Conservation (phyloP, 2,113 vertebrate species). For the Micronisus gabar region DNA sequence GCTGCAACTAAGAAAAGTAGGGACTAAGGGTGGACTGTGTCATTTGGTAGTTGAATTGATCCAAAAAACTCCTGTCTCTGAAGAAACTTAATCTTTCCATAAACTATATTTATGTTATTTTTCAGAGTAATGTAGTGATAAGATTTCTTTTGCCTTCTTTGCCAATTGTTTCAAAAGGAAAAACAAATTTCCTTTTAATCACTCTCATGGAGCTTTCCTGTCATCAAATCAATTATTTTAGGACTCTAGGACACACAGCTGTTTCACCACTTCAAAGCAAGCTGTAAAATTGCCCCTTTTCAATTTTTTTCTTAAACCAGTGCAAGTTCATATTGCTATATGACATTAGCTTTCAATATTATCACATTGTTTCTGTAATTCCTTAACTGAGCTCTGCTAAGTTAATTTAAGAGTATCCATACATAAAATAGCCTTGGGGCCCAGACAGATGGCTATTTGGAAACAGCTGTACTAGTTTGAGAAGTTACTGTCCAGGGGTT, state of each 20-base stretch:
- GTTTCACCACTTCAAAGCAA: background rate
- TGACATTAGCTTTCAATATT: background rate
- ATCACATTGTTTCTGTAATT: background rate
- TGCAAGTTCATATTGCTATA: background rate
- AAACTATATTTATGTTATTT: background rate
- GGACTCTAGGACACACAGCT: background rate
- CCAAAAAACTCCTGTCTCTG: background rate
- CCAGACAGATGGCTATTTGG: background rate
- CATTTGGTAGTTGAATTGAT: background rate
- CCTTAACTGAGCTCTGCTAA: background rate
- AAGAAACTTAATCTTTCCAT: background rate
- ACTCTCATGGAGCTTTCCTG: background rate
- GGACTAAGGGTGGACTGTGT: background rate
- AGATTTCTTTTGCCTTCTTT: background rate
- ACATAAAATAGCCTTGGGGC: background rate
- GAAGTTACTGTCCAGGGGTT: constrained; percentile 35
- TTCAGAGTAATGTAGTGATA: background rate
- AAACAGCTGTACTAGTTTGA: constrained; percentile 12
- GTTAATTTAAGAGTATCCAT: background rate
- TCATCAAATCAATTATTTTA: background rate
- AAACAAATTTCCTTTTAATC: constrained; percentile 9
- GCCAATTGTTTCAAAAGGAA: constrained; percentile 9
- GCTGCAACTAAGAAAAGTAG: background rate
- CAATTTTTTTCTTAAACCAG: background rate
- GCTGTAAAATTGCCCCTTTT: background rate